Conservation (phyloP, 1,140 invertebrate genomes). For the Andricus grossulariae region DNA sequence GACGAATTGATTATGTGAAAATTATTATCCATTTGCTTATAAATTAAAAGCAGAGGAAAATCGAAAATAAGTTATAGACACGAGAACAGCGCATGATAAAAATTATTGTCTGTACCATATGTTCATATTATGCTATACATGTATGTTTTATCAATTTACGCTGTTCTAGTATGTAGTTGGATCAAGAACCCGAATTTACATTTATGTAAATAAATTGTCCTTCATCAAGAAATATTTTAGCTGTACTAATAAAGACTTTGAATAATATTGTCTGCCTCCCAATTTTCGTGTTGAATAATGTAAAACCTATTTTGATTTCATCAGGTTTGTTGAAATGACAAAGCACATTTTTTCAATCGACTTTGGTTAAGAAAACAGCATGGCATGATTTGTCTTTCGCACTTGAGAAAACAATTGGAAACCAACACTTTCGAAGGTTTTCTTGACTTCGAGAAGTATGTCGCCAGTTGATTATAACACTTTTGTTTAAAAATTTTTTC, state of each 20-base stretch:
- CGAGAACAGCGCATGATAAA: no score
- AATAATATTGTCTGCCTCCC: no score
- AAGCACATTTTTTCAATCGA: not conserved
- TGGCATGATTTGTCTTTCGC: not conserved
- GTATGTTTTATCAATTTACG: no score
- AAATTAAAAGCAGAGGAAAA: no score
- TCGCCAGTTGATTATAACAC: not conserved
- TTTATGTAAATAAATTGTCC: slow-evolving; percentile 8
- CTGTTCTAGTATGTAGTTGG: no score
- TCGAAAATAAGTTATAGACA: no score
- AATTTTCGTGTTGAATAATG: no score
- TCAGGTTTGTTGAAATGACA: slow-evolving; percentile 1
- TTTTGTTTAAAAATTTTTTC: no score
- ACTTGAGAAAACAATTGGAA: slow-evolving; percentile 19
- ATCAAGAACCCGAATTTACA: slow-evolving; percentile 6
- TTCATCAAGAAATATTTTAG: slow-evolving; percentile 16
- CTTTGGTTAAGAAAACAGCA: slow-evolving; percentile 4
- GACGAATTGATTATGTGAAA: no score
- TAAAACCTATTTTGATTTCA: slow-evolving; percentile 17
- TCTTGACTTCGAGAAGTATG: not conserved
- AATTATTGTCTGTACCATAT: no score
- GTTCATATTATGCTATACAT: no score
- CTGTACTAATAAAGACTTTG: not conserved
- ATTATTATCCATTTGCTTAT: no score
- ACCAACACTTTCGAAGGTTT: not conserved